Base-by-base conservation (phyloP, 2,888 invertebrate species). In the Acleris literana region DNA sequence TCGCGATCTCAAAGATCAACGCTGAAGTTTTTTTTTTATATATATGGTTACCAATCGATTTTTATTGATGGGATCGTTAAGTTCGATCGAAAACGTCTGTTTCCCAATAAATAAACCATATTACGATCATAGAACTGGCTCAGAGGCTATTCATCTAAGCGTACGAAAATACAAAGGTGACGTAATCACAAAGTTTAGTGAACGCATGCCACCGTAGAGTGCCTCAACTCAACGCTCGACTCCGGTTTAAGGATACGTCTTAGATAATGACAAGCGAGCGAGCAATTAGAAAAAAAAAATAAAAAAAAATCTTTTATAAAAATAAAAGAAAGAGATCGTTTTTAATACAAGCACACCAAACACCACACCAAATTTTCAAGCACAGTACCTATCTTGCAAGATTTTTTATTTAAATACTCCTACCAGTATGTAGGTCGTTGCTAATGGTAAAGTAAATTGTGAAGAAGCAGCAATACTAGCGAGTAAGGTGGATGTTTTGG, bases 171-270 rank as follows among this genome's bases (percentile, higher is more conserved):
- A 86, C 70, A 74, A 74, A 80, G 79, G 46, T 90, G 90, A 90
- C 88, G 90, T 86, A 90, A 90, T 83, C 75, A 72, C 80, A 89
- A 86, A 90, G 91, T 91, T 90, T 90, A 90, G 88, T 90, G 90
- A 92, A 90, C 92, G 91, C 81, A 70, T 43, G 46, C 53, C 61
- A 51, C 43, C 44, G 52, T 49, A 57, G 57, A 66, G 57, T 66
- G 61, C 66, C 61, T 57, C 48, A 48, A 52, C 44, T 57, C 48
- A 48, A 46, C 51, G 61, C 57, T 46, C 52, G 57, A 46, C 33
- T 44, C 44, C 53, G 52, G 46, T n/a, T 33, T 65, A 62, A 62
- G 57, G 66, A 39, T 46, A 66, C 57, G 57, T 57, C 56, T 66
- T 52, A 39, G 9, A 46, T 25, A 16, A 20, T 16, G 25, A 52